A percentile compares a stretch with the other conserved stretches of the same genome.
Conservation (phyloP, 2,113 vertebrate species). For the Protomyctophum bolini region DNA sequence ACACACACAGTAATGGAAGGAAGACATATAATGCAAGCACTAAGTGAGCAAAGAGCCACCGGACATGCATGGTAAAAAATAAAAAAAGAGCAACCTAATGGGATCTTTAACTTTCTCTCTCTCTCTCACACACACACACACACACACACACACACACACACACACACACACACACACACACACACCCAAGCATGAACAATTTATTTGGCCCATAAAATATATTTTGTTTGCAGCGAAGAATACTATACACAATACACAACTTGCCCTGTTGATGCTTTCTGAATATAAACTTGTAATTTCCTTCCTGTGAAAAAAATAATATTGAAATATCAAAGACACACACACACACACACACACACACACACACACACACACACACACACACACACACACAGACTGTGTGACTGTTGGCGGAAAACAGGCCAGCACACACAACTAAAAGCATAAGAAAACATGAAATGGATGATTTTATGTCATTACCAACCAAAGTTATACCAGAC, state of each 20-base stretch:
- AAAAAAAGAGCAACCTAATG: conserved; percentile 44
- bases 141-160: conserved; percentile 22
- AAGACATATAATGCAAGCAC: conserved; percentile 47
- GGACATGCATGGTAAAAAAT: conserved; percentile 26
- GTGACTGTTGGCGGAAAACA: background rate
- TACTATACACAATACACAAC: too few species aligned
- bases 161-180: conserved; percentile 15
- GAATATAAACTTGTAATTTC: too few species aligned
- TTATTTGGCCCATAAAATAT: conserved; percentile 18
- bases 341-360: background rate
- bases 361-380: background rate
- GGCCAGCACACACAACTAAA: background rate
- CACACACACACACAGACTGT: background rate
- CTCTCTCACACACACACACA: background rate
- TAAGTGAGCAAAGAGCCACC: conserved; percentile 67
- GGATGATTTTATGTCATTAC: too few species aligned
- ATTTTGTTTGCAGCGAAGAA: too few species aligned
- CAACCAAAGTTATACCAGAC: too few species aligned
- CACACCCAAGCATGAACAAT: conserved; percentile 24
- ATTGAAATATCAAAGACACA: conserved; percentile 9
- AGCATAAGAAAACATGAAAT: background rate
- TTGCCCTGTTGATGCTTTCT: too few species aligned
- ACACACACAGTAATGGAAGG: conserved; percentile 53
- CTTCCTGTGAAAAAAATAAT: conserved; percentile 23
- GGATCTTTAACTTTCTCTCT: conserved; percentile 20